phyloP scores from a whole-genome alignment of 2,888 invertebrate genomes.

The Drosophila emarginata region DNA sequence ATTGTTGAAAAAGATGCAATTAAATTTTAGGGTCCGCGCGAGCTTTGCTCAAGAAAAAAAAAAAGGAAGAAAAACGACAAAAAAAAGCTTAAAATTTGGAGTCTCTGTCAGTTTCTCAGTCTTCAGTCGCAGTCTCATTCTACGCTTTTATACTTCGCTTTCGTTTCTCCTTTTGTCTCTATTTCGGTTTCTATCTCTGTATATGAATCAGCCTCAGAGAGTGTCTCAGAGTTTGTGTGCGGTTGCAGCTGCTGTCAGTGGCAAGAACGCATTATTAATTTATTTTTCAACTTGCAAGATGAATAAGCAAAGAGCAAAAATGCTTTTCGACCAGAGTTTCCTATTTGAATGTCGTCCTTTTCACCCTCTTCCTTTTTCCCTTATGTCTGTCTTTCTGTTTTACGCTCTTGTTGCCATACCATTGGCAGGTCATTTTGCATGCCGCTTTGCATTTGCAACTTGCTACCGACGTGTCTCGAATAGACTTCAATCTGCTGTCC shows the following conservation, averaged over 20 bases:
- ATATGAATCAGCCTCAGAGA: background rate
- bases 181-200: background rate
- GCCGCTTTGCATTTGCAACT: slow-evolving; percentile 49
- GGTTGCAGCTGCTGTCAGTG: slow-evolving; percentile 75
- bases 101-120: slow-evolving; percentile 25
- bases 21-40: slow-evolving; percentile 66
- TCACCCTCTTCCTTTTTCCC: background rate
- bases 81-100: slow-evolving; percentile 23
- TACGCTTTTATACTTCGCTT: background rate
- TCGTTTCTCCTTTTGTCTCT: slow-evolving; percentile 2
- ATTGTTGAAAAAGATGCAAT: slow-evolving; percentile 74
- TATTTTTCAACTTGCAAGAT: slow-evolving; percentile 76
- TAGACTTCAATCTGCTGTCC: slow-evolving; percentile 66
- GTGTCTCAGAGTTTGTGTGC: slow-evolving; percentile 39
- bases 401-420: background rate
- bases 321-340: slow-evolving; percentile 53
- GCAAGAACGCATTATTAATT: slow-evolving; percentile 77
- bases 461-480: slow-evolving; percentile 53
- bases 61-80: too few species aligned
- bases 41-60: background rate
- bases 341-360: slow-evolving; percentile 63
- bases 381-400: background rate
- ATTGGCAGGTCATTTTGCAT: slow-evolving; percentile 69
- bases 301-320: slow-evolving; percentile 76
- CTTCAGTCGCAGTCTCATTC: slow-evolving; percentile 12